Evolutionary conservation across 2,888 invertebrate species (phyloP), one percentile per base, ranked within the genome.

Genomic region (Andrena camellia): DNA sequence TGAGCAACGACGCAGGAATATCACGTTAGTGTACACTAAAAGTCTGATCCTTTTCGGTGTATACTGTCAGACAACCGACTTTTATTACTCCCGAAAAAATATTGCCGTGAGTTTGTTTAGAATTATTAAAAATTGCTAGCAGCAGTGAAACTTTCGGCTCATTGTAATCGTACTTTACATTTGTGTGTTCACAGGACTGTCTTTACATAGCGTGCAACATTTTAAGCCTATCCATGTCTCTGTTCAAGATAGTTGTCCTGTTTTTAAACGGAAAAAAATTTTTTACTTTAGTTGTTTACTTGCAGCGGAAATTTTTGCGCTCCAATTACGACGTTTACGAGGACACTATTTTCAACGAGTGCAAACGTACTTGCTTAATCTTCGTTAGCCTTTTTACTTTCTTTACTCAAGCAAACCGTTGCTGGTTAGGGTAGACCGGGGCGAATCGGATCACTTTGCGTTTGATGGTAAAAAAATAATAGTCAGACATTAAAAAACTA

Each of bases 221-320:
- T 0, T 76, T 90, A 78, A 78, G 86, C 0, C 48, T 87, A 10
- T 29, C 72, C 4, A 69, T 88, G 60, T 81, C 86, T 2, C 8
- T 87, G 17, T 64, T 82, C 29, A 90, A 90, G 67, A 67, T 89
- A 26, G n/a, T 88, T 6, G 73, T 88, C 6, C 75, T 88, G 52
- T 70, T 82, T 6, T 6, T 54, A 5, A 78, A 86, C 60, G 87
- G 77, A 6, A 42, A 77, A 5, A 63, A 82, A 0, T 74, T 88
- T 2, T 35, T 79, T n/a, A 29, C 42, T n/a, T 69, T 89, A 3
- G 74, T 89, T 7, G 1, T 8, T 20, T 73, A 80, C 8, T 52
- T 83, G 8, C 29, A 70, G 23, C 20, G 29, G 7, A 23, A 78
- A n/a, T 86, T 87, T 50, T 74, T 85, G 77, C 63, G 74, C 8